Evolutionary conservation across 2,113 vertebrate genomes (phyloP).

Genomic region (Petroica traversi): DNA sequence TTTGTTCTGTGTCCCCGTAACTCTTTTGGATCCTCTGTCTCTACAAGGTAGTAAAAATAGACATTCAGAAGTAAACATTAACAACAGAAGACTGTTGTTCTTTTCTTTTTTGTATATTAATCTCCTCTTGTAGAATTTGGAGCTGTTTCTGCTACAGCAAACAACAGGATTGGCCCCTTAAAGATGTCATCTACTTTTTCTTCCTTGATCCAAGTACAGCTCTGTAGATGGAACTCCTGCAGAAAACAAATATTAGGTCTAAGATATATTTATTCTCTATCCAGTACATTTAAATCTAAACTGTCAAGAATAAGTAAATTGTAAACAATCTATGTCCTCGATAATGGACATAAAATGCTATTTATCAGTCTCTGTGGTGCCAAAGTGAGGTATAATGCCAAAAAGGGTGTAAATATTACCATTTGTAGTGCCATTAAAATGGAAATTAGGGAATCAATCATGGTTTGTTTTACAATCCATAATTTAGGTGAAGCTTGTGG

Average conservation of each 20-base stretch:
- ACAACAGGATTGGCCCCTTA: not conserved
- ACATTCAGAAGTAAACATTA: not conserved
- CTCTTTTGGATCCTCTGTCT: not conserved
- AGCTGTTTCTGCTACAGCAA: not conserved
- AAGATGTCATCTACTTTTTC: not conserved
- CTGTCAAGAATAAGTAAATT: not conserved
- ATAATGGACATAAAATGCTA: conserved; percentile 14
- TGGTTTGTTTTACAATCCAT: not conserved
- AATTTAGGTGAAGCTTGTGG: not conserved
- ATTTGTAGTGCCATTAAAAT: conserved; percentile 54
- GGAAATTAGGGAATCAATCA: conserved; percentile 43
- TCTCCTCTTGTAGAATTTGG: not conserved
- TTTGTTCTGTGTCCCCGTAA: not conserved
- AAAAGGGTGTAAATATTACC: conserved; percentile 49
- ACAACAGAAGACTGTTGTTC: not conserved
- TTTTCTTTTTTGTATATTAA: not conserved
- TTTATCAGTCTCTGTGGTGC: conserved; percentile 13
- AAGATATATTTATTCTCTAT: not conserved
- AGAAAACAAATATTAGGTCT: conserved; percentile 11
- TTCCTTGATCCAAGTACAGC: not conserved
- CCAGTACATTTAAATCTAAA: conserved; percentile 9
- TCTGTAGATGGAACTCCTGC: not conserved
- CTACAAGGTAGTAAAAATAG: not conserved
- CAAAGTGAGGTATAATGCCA: conserved; percentile 17
- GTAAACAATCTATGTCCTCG: not conserved